Evolutionary conservation across 2,113 vertebrate species (phyloP), one percentile per base, ranked within the genome.

Genomic region (Leuciscus idus): DNA sequence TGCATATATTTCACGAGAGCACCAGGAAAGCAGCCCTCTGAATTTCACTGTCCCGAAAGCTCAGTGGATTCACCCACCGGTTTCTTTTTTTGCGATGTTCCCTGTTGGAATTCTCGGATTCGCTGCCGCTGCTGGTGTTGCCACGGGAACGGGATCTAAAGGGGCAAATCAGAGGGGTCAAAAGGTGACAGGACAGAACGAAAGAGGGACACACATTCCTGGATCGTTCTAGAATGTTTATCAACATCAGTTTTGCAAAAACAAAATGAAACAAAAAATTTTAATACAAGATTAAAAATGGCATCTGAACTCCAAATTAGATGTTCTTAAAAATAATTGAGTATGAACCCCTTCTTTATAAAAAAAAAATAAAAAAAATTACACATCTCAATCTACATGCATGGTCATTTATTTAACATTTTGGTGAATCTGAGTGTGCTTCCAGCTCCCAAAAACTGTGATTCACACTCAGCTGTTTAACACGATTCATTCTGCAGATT

Each of bases 101-200:
- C 88, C 95, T 93, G 85, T 92, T 96, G 82, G 96, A 97, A 90
- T 95, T 96, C 93, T 97, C 97, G 0, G 97, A 97, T 84, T 97
- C 97, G 72, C 96, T 97, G 36, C 96, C 96, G 64, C 97, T 97
- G 92, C 96, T 97, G 79, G 96, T 97, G 91, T 97, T 96, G 91
- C 96, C 97, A 84, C 96, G 96, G 81, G 96, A 97, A 61, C 96
- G 94, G 4, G 96, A 97, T 86, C 96, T 97, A 85, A 66, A 68
- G 36, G 72, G 82, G 6, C 62, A 84, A 66, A 83, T 11, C 79
- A 84, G 4, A 72, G 4, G 68, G 84, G 85, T 91, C 79, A 88
- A 89, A 87, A 79, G 82, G 80, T 87, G 30, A 80, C 39, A 72
- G 28, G 52, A 64, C 17, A 81, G 43, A 75, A 75, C 50, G 43